Evolutionary conservation across 2,888 invertebrate genomes (phyloP).

Genomic region (Autographa gamma): DNA sequence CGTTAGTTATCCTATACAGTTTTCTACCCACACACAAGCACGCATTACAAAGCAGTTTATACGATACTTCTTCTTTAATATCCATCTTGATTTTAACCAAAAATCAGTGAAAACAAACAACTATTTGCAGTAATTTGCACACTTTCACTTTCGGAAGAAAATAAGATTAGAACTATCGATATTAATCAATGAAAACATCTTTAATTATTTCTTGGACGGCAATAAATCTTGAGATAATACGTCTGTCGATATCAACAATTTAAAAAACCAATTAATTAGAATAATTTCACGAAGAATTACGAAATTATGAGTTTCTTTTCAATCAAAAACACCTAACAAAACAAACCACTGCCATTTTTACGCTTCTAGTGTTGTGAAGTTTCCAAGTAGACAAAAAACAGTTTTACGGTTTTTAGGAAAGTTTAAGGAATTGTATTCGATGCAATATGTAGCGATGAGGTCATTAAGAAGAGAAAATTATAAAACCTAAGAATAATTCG

Average conservation of each 20-base stretch:
- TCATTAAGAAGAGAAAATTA: too few species aligned
- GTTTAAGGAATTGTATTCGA: too few species aligned
- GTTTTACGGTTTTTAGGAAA: too few species aligned
- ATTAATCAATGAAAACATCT: slow-evolving; percentile 8
- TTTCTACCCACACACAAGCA: slow-evolving; percentile 77
- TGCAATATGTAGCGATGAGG: too few species aligned
- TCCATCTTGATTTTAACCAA: slow-evolving; percentile 63
- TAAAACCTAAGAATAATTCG: too few species aligned
- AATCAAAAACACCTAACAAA: slow-evolving; percentile 45
- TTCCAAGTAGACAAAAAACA: too few species aligned
- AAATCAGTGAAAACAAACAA: background rate
- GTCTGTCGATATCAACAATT: background rate
- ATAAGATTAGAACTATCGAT: background rate
- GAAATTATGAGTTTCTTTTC: background rate
- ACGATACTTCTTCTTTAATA: slow-evolving; percentile 59
- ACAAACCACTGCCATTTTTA: slow-evolving; percentile 53
- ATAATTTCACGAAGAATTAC: background rate
- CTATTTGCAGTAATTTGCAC: too few species aligned
- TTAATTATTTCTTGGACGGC: background rate
- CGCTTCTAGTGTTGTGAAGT: slow-evolving; percentile 23
- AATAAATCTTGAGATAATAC: background rate
- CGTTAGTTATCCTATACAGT: slow-evolving; percentile 68
- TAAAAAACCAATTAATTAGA: background rate
- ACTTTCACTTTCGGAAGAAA: slow-evolving; percentile 34
- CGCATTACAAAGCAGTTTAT: slow-evolving; percentile 75